These are phyloP conservation scores for Gallinago media DNA, from an alignment of 2,113 vertebrate species.

Conservation along the genomic window DNA sequence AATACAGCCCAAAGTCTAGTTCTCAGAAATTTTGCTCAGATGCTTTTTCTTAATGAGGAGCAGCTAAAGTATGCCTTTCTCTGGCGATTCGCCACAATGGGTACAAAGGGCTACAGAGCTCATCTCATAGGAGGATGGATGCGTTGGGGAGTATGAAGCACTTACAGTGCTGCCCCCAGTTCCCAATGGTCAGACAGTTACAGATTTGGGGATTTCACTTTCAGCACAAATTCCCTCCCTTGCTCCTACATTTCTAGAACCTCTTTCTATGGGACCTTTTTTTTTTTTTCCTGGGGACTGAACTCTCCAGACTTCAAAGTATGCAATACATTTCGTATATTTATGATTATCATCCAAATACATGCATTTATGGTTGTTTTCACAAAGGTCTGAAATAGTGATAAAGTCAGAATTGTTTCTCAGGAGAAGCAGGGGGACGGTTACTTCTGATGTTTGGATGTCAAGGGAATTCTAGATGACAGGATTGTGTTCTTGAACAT, in stretches of 20 bases:
- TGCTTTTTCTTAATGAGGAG: slow-evolving; percentile 32
- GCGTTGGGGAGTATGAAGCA: background rate
- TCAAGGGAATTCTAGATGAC: background rate
- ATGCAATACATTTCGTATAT: background rate
- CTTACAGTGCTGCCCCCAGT: background rate
- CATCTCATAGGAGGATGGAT: background rate
- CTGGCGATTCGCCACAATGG: background rate
- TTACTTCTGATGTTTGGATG: background rate
- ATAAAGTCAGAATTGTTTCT: background rate
- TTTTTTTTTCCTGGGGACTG: background rate
- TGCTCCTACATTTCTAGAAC: background rate
- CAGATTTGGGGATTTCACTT: background rate
- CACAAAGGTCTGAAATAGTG: background rate
- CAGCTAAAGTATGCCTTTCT: background rate
- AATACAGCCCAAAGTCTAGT: slow-evolving; percentile 4
- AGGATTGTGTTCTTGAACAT: background rate
- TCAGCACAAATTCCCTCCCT: slow-evolving; percentile 5
- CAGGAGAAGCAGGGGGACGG: background rate
- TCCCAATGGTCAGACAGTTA: background rate
- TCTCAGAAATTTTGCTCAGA: slow-evolving; percentile 40
- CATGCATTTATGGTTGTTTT: slow-evolving; percentile 26
- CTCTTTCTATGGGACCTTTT: background rate
- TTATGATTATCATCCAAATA: slow-evolving; percentile 32
- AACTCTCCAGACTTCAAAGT: slow-evolving; percentile 33
- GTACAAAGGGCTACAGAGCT: slow-evolving; percentile 30